Percentiles rank a stretch among this genome's conserved stretches.
phyloP scores from a whole-genome alignment of 1,140 invertebrate genomes.

The Drosophila subpulchrella region DNA sequence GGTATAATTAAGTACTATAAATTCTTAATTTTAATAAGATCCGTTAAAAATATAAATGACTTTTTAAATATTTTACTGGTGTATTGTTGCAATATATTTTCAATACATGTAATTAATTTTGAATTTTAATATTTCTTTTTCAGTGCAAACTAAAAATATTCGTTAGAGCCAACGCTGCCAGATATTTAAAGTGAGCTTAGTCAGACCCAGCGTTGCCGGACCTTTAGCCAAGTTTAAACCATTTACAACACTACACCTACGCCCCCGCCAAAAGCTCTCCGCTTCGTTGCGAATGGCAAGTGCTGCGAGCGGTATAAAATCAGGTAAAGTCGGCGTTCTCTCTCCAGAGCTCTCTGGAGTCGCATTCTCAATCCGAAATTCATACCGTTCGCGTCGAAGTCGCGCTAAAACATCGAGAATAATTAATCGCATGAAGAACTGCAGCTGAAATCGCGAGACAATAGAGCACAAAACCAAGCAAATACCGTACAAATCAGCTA shows the following conservation, averaged over 20 bases:
- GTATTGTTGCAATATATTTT: not conserved
- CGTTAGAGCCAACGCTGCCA: not conserved
- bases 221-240: not conserved
- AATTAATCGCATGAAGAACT: slow-evolving; percentile 17
- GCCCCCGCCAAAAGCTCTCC: not conserved
- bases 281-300: not conserved
- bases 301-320: not conserved
- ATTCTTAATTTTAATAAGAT: too few relatives aligned
- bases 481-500: slow-evolving; percentile 43
- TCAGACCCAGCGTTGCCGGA: not conserved
- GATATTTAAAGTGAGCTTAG: not conserved
- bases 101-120: not conserved
- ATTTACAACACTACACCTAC: not conserved
- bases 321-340: not conserved
- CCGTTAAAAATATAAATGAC: too few relatives aligned
- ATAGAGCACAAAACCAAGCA: slow-evolving; percentile 41
- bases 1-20: too few relatives aligned
- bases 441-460: slow-evolving; percentile 25
- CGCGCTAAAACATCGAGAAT: slow-evolving; percentile 5
- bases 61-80: not conserved
- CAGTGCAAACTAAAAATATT: not conserved
- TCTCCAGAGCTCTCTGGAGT: slow-evolving; percentile 7
- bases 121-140: not conserved
- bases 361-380: slow-evolving; percentile 7
- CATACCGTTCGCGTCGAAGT: slow-evolving; percentile 5